Percentiles rank a stretch among this genome's conserved stretches.
phyloP scores from a whole-genome alignment of 2,797 vertebrate genomes.

The Ctenosaura bakeri region DNA sequence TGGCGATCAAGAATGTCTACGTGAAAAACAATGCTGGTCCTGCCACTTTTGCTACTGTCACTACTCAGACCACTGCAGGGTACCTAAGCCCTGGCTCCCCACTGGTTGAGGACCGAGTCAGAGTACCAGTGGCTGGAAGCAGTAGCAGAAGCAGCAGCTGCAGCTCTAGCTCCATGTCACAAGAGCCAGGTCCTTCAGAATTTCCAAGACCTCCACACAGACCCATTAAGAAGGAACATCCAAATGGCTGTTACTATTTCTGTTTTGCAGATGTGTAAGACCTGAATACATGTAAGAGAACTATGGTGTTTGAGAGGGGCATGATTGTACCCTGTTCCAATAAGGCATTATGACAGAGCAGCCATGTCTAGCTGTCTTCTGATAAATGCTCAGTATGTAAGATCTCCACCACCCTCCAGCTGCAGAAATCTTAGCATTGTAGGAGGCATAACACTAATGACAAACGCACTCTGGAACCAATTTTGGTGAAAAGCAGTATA shows the following conservation, averaged over 20 bases:
- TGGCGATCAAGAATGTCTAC: constrained; percentile 74
- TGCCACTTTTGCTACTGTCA: constrained; percentile 37
- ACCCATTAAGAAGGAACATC: constrained; percentile 78
- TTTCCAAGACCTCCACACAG: constrained; percentile 70
- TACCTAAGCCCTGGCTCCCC: constrained; percentile 76
- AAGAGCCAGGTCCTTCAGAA: constrained; percentile 74
- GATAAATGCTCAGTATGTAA: constrained; percentile 17
- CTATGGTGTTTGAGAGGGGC: constrained; percentile 52
- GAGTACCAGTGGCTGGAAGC: constrained; percentile 63
- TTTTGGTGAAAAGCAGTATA: constrained; percentile 2
- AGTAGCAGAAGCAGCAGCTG: constrained; percentile 79
- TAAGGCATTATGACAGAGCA: constrained; percentile 45
- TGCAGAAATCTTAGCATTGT: constrained; percentile 63
- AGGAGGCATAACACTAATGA: constrained; percentile 66
- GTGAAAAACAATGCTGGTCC: constrained; percentile 74
- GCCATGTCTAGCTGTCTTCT: constrained; percentile 47
- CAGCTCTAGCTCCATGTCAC: constrained; percentile 73
- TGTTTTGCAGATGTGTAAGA: constrained; percentile 78
- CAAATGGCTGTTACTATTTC: constrained; percentile 79
- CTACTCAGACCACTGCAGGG: constrained; percentile 74
- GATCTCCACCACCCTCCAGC: constrained; percentile 59
- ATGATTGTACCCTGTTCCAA: constrained; percentile 51
- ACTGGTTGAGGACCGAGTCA: constrained; percentile 69
- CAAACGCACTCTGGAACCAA: neutral
- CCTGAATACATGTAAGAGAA: constrained; percentile 62